Base-by-base conservation (phyloP, 2,113 vertebrate species). In the Peromyscus californicus region DNA sequence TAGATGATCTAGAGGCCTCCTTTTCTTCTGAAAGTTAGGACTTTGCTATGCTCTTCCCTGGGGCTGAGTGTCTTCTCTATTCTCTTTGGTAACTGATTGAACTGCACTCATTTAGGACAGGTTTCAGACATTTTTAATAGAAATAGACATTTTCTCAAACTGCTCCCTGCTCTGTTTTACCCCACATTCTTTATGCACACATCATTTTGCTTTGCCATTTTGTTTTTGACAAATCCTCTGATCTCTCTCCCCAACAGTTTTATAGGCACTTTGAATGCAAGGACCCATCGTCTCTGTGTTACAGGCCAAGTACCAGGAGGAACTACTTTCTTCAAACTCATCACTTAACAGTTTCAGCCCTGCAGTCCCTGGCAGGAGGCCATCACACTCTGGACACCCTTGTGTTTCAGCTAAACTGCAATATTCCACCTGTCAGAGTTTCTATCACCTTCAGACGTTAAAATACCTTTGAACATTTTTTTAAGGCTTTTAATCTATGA, bases 361-460 rank as follows among this genome's bases (percentile, higher is more conserved):
- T 12, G 1, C 7, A 31, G 51, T 0, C 0, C 17, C 72, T 57
- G 51, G 29, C 36, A n/a, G n/a, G 59, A 8, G 4, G 1, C 39
- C 0, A 0, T 24, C 15, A 4, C 6, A 1, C 45, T 65, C 0
- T 3, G 76, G 65, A 12, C 31, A 36, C 7, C 21, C 16, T 80
- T 19, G 2, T 16, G 21, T 3, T 21, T 29, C 1, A 80, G 57
- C 1, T 15, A 13, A 54, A 57, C 76, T 4, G 0, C 12, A 12
- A 79, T 12, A 16, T 36, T 54, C 59, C 54, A 75, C 3, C 70
- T 0, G 7, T 29, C 42, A 13, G 12, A 13, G 57, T 33, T 42
- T 29, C 17, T 15, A 11, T 39, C 24, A 4, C 29, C 31, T 88
- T 17, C 15, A 51, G 36, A 61, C 75, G 13, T 42, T 59, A 48